Percentiles rank a stretch among this genome's conserved stretches.
phyloP scores from a whole-genome alignment of 2,888 invertebrate species.

The Hyposoter dolosus region DNA sequence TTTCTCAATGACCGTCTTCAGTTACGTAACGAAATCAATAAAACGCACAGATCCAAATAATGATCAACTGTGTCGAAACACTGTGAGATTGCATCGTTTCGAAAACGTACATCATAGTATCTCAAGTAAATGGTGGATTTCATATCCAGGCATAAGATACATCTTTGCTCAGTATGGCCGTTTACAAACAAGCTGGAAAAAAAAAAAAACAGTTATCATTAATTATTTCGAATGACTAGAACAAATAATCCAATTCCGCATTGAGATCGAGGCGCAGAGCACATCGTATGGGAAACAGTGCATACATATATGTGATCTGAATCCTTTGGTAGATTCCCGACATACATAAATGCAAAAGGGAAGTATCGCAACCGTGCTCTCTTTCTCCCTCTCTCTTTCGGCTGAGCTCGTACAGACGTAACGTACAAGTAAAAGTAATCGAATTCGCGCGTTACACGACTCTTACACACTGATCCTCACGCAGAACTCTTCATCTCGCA shows the following conservation, averaged over 20 bases:
- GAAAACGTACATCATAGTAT: constrained; percentile 26
- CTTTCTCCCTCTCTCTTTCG: constrained; percentile 14
- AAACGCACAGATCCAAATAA: constrained; percentile 20
- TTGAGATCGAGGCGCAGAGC: constrained; percentile 39
- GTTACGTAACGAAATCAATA: constrained; percentile 40
- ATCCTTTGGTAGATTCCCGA: constrained; percentile 56
- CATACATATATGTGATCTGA: constrained; percentile 6
- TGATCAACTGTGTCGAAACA: constrained; percentile 32
- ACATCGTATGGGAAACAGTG: constrained; percentile 2
- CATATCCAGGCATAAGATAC: constrained; percentile 24
- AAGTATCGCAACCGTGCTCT: constrained; percentile 47
- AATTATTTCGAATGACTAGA: constrained; percentile 61
- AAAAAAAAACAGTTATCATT: constrained; percentile 60
- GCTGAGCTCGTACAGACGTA: constrained; percentile 25
- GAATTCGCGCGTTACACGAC: constrained; percentile 66
- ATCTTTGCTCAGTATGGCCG: constrained; percentile 1
- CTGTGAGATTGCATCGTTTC: not conserved
- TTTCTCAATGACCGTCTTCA: constrained; percentile 48
- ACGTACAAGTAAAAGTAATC: constrained; percentile 66
- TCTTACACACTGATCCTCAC: constrained; percentile 53
- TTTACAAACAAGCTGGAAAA: not conserved
- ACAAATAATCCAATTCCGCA: constrained; percentile 68
- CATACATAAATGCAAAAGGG: constrained; percentile 66
- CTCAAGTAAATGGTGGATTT: constrained; percentile 39
- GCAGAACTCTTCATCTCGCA: constrained; percentile 56